phyloP scores from a whole-genome alignment of 1,140 invertebrate genomes.

The Nomia melanderi region DNA sequence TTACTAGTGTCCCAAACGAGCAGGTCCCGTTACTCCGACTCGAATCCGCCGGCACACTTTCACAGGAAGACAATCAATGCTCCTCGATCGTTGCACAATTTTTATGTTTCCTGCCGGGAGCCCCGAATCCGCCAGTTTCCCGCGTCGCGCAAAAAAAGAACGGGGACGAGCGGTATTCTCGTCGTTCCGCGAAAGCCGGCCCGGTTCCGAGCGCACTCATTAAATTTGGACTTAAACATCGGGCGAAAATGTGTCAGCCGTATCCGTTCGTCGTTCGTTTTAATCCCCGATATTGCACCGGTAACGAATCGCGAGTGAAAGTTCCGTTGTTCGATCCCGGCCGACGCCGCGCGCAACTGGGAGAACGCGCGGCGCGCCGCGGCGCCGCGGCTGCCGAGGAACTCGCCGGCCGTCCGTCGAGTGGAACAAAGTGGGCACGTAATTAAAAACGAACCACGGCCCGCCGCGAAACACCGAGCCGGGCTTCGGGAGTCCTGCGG shows the following conservation, averaged over 20 bases:
- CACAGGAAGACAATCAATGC: no score
- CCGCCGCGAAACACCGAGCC: not conserved
- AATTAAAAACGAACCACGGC: slow-evolving; percentile 31
- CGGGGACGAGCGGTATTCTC: not conserved
- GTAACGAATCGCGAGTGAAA: slow-evolving; percentile 35
- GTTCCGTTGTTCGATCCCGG: slow-evolving; percentile 21
- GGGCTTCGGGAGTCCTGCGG: not conserved
- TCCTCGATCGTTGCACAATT: no score
- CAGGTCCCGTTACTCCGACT: no score
- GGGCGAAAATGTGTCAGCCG: not conserved
- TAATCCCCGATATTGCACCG: not conserved
- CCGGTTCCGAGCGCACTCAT: no score
- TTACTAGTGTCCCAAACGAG: no score
- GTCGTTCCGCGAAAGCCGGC: not conserved
- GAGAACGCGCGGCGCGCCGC: not conserved
- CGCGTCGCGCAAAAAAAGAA: no score
- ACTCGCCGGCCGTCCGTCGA: not conserved
- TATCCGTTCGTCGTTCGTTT: not conserved
- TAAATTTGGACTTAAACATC: not conserved
- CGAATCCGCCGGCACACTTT: no score
- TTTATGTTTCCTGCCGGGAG: no score
- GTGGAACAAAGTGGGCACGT: slow-evolving; percentile 9
- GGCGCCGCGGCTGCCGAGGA: no score
- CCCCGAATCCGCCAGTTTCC: no score
- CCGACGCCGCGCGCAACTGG: not conserved